These are phyloP conservation scores for Scylla paramamosain DNA, from an alignment of 1,140 invertebrate species.

Conservation along the genomic window DNA sequence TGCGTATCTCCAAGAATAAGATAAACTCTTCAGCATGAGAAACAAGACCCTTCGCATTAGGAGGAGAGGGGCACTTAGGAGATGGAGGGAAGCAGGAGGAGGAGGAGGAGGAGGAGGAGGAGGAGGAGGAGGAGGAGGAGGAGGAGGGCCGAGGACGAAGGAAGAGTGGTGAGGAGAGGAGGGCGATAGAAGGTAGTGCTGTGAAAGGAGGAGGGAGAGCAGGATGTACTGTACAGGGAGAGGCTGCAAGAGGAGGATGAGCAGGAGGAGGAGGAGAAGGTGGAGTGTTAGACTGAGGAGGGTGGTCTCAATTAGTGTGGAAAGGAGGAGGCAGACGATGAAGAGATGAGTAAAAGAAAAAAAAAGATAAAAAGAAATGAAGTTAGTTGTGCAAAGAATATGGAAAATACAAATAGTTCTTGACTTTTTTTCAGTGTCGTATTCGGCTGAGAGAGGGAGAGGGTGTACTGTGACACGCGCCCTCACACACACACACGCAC, in stretches of 20 bases:
- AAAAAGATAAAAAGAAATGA: neutral
- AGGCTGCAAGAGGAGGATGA: neutral
- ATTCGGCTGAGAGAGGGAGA: no score
- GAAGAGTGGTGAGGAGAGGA: neutral
- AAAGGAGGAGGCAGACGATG: neutral
- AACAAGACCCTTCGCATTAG: slow-evolving; percentile 13
- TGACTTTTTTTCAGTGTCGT: neutral
- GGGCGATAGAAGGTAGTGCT: neutral
- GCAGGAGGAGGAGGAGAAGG: neutral
- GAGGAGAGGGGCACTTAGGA: neutral
- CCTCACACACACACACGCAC: no score
- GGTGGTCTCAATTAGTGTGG: neutral
- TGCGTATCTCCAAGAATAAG: neutral
- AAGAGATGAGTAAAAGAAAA: neutral
- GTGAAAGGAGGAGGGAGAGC: neutral
- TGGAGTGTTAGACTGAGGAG: neutral
- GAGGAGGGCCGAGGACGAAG: neutral
- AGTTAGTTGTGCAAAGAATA: neutral
- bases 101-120: neutral
- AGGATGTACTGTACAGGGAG: neutral
- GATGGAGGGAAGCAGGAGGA: neutral
- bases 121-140: neutral
- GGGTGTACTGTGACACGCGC: no score
- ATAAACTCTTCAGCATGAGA: slow-evolving; percentile 23
- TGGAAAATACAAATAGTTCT: neutral